Conservation (phyloP, 2,797 vertebrate species). For the Diplodus puntazzo region DNA sequence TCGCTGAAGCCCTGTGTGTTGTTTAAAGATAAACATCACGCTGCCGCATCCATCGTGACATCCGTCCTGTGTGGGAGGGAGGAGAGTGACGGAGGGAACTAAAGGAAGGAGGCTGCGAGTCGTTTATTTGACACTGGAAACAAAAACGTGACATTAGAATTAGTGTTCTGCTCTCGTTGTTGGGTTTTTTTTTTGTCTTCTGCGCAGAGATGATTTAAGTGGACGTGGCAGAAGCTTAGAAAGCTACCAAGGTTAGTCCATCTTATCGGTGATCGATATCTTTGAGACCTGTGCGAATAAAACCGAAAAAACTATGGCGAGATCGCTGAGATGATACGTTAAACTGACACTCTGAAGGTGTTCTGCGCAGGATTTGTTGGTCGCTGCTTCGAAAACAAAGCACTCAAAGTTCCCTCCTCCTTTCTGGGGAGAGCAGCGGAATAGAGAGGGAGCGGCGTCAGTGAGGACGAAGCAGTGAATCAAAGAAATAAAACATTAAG, state of each 20-base stretch:
- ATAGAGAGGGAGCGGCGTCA: too few relatives aligned
- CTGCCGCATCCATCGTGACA: constrained; percentile 26
- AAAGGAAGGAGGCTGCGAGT: not conserved
- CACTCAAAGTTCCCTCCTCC: too few relatives aligned
- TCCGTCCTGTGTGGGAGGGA: constrained; percentile 24
- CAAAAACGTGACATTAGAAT: not conserved
- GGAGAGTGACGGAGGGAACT: not conserved
- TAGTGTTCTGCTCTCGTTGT: not conserved
- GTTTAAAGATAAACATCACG: constrained; percentile 61
- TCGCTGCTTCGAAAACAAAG: too few relatives aligned
- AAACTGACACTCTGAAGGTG: not conserved
- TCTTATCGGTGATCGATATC: not conserved
- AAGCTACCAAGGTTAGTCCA: not conserved
- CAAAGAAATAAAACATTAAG: too few relatives aligned
- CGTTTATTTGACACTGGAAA: not conserved
- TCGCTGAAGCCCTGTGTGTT: constrained; percentile 33
- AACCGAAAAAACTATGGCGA: not conserved
- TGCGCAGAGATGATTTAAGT: not conserved
- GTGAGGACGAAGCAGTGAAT: too few relatives aligned
- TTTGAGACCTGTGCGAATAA: not conserved
- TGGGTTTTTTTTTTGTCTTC: not conserved
- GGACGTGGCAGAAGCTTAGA: not conserved
- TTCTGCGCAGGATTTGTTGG: too few relatives aligned
- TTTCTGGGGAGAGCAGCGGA: too few relatives aligned
- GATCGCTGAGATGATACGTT: not conserved